A percentile compares a stretch with the other conserved stretches of the same genome.
Conservation (phyloP, 2,888 invertebrate species). For the Alloplasta piceator region DNA sequence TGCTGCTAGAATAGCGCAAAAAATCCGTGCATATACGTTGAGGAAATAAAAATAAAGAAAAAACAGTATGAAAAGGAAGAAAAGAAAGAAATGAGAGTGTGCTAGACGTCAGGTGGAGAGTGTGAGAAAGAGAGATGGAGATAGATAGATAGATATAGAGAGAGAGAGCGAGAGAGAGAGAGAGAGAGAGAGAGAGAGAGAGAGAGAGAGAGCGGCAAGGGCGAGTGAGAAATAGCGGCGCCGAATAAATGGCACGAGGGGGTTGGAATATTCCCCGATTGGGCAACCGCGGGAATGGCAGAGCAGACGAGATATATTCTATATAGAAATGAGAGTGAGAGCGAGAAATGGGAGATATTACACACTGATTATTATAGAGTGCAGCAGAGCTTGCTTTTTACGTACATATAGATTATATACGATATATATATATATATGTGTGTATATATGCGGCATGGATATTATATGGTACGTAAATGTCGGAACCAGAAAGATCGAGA, state of each 20-base stretch:
- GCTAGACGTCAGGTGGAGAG: constrained; percentile 41
- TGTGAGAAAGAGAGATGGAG: background rate
- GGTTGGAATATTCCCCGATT: constrained; percentile 56
- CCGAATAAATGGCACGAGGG: constrained; percentile 19
- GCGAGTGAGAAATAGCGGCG: constrained; percentile 52
- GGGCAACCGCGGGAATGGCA: constrained; percentile 44
- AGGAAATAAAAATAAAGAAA: constrained; percentile 40
- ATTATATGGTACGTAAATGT: constrained; percentile 40
- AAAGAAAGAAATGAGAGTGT: constrained; percentile 52
- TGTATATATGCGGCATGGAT: constrained; percentile 1
- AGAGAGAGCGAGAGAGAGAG: background rate
- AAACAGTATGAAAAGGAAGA: constrained; percentile 6
- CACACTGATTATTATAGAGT: constrained; percentile 59
- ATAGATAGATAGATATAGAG: no score
- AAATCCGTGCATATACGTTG: background rate
- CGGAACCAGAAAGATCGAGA: constrained; percentile 53
- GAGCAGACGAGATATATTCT: constrained; percentile 52
- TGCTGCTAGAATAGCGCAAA: constrained; percentile 39
- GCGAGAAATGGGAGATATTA: constrained; percentile 33
- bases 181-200: constrained; percentile 38
- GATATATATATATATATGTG: constrained; percentile 3
- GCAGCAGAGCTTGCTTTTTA: constrained; percentile 45
- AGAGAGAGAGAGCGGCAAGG: constrained; percentile 20
- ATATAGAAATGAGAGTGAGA: constrained; percentile 4
- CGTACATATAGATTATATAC: background rate